phyloP scores from a whole-genome alignment of 2,113 vertebrate genomes.

The Hyla sarda region DNA sequence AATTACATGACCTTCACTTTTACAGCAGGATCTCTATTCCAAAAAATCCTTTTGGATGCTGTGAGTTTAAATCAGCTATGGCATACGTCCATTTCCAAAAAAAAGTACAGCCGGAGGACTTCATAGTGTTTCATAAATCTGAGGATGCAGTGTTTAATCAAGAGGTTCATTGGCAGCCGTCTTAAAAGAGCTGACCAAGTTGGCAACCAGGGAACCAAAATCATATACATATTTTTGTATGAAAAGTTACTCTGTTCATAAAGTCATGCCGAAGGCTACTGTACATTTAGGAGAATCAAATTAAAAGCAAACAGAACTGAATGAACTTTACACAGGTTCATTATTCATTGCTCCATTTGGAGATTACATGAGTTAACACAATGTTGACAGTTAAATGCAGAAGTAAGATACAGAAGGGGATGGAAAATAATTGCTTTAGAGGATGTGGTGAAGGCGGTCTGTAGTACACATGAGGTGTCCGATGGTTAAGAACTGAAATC shows the following conservation, averaged over 20 bases:
- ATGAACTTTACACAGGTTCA: slow-evolving; percentile 15
- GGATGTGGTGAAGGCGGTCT: background rate
- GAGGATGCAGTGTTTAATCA: slow-evolving; percentile 31
- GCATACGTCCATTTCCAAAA: slow-evolving; percentile 12
- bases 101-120: background rate
- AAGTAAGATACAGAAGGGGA: background rate
- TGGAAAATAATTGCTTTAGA: background rate
- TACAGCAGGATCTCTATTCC: background rate
- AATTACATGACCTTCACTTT: background rate
- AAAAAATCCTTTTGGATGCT: background rate
- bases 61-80: background rate
- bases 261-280: slow-evolving; percentile 34
- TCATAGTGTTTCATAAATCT: slow-evolving; percentile 25
- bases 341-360: background rate
- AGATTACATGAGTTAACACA: background rate
- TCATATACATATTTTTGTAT: slow-evolving; percentile 36
- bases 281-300: slow-evolving; percentile 33
- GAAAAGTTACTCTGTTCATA: slow-evolving; percentile 34
- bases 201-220: slow-evolving; percentile 10
- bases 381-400: background rate
- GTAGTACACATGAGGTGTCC: background rate
- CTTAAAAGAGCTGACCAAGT: slow-evolving; percentile 8
- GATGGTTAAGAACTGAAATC: background rate
- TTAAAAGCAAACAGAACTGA: background rate
- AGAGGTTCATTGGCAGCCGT: slow-evolving; percentile 19